Evolutionary conservation across 2,113 vertebrate genomes (phyloP).

Genomic region (Peucedramus taeniatus): DNA sequence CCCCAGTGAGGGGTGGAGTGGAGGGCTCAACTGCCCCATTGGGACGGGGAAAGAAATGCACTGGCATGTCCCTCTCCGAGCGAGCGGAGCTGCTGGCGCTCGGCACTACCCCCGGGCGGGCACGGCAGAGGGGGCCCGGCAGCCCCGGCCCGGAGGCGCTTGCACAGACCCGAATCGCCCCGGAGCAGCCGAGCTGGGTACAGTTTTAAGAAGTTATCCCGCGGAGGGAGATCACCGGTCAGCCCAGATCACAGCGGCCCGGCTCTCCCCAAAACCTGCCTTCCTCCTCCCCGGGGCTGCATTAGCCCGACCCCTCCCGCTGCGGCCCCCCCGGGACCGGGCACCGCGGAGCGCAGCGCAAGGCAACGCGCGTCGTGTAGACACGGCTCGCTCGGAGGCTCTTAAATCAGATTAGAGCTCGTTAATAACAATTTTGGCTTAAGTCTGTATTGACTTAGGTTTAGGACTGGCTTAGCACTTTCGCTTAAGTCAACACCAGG

Average conservation of each 20-base stretch:
- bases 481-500: constrained; percentile 51
- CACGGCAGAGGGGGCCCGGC: not conserved
- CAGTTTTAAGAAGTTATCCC: not conserved
- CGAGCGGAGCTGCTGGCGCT: not conserved
- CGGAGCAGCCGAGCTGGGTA: not conserved
- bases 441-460: constrained; percentile 64
- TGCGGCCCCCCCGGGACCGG: not conserved
- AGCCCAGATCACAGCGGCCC: not conserved
- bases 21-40: constrained; percentile 50
- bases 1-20: constrained; percentile 63
- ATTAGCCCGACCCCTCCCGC: not conserved
- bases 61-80: not conserved
- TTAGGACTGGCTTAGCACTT: constrained; percentile 61
- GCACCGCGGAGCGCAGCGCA: not conserved
- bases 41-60: not conserved
- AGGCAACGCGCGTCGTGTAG: not conserved
- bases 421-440: constrained; percentile 65
- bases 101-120: not conserved
- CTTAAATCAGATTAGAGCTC: constrained; percentile 55
- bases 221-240: not conserved
- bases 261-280: not conserved
- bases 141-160: not conserved
- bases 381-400: not conserved
- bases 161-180: not conserved
- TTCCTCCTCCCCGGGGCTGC: not conserved